phyloP scores from a whole-genome alignment of 2,113 vertebrate species.

The Dicrurus megarhynchus region DNA sequence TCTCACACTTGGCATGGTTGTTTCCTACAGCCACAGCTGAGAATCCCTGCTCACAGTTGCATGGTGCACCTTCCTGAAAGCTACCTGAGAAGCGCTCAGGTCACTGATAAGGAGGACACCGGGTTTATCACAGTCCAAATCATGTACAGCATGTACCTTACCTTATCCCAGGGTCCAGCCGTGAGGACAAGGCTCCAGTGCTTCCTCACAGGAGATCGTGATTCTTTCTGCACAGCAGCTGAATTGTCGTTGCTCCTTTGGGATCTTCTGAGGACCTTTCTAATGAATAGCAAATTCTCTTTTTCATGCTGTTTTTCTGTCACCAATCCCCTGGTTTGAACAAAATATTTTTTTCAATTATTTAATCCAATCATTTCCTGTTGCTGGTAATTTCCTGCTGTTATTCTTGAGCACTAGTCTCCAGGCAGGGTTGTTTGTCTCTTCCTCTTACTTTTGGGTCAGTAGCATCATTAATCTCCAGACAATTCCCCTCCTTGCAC shows the following conservation, averaged over 20 bases:
- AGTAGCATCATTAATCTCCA: background rate
- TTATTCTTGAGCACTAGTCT: background rate
- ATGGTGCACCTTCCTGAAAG: background rate
- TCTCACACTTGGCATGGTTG: background rate
- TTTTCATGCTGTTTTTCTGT: background rate
- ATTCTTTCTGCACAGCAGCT: background rate
- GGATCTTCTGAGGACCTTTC: background rate
- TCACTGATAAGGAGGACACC: background rate
- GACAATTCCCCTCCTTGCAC: background rate
- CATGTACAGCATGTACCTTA: background rate
- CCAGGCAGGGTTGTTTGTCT: background rate
- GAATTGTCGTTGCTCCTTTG: background rate
- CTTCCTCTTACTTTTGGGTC: background rate
- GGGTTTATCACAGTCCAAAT: background rate
- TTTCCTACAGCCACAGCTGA: background rate
- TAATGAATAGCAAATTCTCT: background rate
- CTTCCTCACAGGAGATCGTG: accelerated
- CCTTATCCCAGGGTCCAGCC: background rate
- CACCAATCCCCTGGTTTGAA: background rate
- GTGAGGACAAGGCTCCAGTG: background rate
- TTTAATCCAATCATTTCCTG: background rate
- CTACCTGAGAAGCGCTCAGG: background rate
- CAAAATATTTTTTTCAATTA: background rate
- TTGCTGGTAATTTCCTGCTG: background rate
- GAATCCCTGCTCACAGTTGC: background rate